Base-by-base conservation (phyloP, 2,113 vertebrate genomes). In the Plotosus lineatus region DNA sequence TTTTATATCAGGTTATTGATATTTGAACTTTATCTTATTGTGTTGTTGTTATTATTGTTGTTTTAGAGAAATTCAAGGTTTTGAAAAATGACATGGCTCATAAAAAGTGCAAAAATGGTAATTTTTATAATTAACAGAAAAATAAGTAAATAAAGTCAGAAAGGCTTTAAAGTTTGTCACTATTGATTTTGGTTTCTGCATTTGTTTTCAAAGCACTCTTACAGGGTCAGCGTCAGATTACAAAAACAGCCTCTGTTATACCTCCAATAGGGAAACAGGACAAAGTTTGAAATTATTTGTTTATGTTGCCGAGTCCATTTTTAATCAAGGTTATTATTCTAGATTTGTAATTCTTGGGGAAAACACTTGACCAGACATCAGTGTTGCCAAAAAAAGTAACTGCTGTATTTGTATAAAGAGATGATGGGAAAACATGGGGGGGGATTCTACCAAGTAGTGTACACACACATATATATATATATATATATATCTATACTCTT, bases 221-320 rank as follows among this genome's bases (percentile, higher is more conserved):
- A 31, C 21, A 33, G 40, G 15, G 46, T 79, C 63, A 73, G 71
- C 61, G 48, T 83, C 73, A 85, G 56, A 85, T 44, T 80, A 51
- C 77, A 77, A 77, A 42, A 48, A 42, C 68, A 44, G 40, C 17
- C 14, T 65, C 17, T 72, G 6, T 31, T 12, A 73, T 55, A 46
- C 69, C 23, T 75, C 15, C 42, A 77, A 56, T 61, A 69, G 31
- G 26, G 8, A n/a, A 75, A 11, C 28, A 77, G 80, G 73, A 46
- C 80, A 82, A 82, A 82, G 80, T 55, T 84, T 21, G 38, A 44
- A 74, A 63, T 46, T 85, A 69, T 75, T 79, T 69, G 68, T 26
- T 68, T 72, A 78, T 68, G 17, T 23, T 75, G 17, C 55, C 11
- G 50, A 56, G 9, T 79, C 48, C 33, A 50, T 66, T 72, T 65